Percentiles rank a stretch among this genome's conserved stretches.
These are phyloP conservation scores for Phalloptychus januarius DNA, from an alignment of 2,797 vertebrate genomes.

Conservation along the genomic window DNA sequence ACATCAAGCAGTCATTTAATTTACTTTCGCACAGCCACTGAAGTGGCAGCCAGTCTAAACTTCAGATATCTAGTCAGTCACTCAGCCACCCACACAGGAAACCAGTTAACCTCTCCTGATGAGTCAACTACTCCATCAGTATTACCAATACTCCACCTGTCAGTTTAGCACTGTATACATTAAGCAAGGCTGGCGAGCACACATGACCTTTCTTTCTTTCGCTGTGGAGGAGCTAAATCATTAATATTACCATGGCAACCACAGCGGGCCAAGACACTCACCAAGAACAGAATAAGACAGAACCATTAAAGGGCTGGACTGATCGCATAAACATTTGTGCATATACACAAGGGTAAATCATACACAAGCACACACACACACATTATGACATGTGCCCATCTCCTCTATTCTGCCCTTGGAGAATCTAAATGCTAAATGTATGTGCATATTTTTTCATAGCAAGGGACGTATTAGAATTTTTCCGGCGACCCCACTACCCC, in stretches of 20 bases:
- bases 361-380: slow-evolving; percentile 76
- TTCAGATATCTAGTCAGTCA: slow-evolving; percentile 68
- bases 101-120: slow-evolving; percentile 71
- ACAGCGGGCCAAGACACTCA: slow-evolving; percentile 84
- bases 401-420: slow-evolving; percentile 93
- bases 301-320: slow-evolving; percentile 87
- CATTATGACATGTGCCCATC: slow-evolving; percentile 90
- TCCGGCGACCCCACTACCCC: slow-evolving; percentile 72
- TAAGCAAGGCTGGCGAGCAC: slow-evolving; percentile 66
- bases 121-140: slow-evolving; percentile 58
- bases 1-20: slow-evolving; percentile 48
- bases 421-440: slow-evolving; percentile 96
- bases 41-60: slow-evolving; percentile 46
- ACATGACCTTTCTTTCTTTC: slow-evolving; percentile 83
- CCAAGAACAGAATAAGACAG: slow-evolving; percentile 88
- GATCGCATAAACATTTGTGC: slow-evolving; percentile 54
- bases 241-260: slow-evolving; percentile 82
- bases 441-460: slow-evolving; percentile 99
- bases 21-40: slow-evolving; percentile 32
- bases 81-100: slow-evolving; percentile 57
- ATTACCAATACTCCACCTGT: slow-evolving; percentile 60
- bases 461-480: slow-evolving; percentile 94
- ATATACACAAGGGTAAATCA: slow-evolving; percentile 51
- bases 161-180: slow-evolving; percentile 63
- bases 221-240: slow-evolving; percentile 80